Percentiles rank a stretch among this genome's conserved stretches.
Conservation (phyloP, 2,797 vertebrate genomes). For the Spheniscus humboldti region DNA sequence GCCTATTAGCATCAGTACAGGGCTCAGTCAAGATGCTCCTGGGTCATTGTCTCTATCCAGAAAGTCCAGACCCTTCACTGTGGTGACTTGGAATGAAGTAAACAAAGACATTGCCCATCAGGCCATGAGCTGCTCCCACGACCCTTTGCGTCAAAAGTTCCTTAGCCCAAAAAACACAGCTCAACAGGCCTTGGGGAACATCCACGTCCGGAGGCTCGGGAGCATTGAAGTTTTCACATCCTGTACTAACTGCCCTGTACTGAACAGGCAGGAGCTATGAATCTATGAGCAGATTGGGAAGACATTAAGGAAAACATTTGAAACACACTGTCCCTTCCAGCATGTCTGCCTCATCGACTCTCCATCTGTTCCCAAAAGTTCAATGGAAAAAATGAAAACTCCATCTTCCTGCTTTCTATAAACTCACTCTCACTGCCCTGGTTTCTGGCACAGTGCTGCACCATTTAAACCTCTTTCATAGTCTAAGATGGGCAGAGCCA, state of each 20-base stretch:
- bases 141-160: neutral
- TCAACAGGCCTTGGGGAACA: neutral
- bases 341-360: conserved; percentile 9
- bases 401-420: neutral
- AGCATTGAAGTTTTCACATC: neutral
- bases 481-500: neutral
- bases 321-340: conserved; percentile 49
- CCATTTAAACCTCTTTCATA: neutral
- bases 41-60: neutral
- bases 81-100: neutral
- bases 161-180: neutral
- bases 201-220: neutral
- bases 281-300: conserved; percentile 32
- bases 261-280: neutral
- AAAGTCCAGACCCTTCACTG: neutral
- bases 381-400: neutral
- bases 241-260: neutral
- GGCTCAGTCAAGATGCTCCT: neutral
- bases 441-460: neutral
- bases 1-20: neutral
- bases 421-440: neutral
- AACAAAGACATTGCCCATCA: neutral
- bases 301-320: conserved; percentile 11
- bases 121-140: neutral
- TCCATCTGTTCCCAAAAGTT: conserved; percentile 56